Conservation (phyloP, 1,140 invertebrate genomes). For the Hesperophylax magnus region DNA sequence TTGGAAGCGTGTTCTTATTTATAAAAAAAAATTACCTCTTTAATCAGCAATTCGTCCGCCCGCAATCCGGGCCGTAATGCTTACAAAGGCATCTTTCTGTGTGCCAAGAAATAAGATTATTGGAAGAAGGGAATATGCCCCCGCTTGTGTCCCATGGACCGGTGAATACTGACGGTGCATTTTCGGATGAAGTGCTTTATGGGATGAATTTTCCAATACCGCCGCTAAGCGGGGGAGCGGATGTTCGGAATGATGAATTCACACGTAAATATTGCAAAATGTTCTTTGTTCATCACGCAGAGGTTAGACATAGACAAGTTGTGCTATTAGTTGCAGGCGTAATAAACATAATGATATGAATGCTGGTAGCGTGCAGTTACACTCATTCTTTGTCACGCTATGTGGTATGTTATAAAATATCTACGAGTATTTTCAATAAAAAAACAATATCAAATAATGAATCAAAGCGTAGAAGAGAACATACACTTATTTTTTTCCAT, state of each 20-base stretch:
- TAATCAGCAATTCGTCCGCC: conserved; percentile 46
- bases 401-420: too few relatives aligned
- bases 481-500: too few relatives aligned
- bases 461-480: too few relatives aligned
- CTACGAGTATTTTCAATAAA: too few relatives aligned
- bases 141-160: neutral
- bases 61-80: conserved; percentile 46
- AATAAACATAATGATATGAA: too few relatives aligned
- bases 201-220: conserved; percentile 41
- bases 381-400: too few relatives aligned
- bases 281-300: too few relatives aligned
- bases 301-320: too few relatives aligned
- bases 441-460: too few relatives aligned
- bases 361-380: too few relatives aligned
- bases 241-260: neutral
- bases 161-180: conserved; percentile 46
- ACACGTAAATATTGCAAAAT: neutral
- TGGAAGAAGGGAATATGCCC: conserved; percentile 6
- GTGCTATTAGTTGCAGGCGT: too few relatives aligned
- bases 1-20: too few relatives aligned
- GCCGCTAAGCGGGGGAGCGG: conserved; percentile 15
- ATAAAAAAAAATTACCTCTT: neutral
- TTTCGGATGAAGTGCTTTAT: conserved; percentile 52
- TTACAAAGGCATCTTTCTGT: conserved; percentile 53
- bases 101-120: conserved; percentile 51